Evolutionary conservation across 2,797 vertebrate species (phyloP).

Genomic region (Melanotaenia parkinsoni): DNA sequence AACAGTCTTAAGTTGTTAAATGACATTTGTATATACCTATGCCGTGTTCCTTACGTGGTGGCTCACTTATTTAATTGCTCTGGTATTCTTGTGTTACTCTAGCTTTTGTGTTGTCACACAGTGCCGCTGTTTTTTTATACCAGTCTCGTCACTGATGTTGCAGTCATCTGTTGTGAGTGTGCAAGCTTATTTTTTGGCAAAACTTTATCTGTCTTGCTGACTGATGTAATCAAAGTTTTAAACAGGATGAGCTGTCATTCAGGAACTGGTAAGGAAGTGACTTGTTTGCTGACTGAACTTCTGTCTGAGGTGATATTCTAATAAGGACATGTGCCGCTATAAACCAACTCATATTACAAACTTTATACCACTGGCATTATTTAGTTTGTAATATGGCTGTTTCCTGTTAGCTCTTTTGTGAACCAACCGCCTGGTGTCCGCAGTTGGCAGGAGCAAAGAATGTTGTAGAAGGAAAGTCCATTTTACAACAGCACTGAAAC

Average conservation of each 20-base stretch:
- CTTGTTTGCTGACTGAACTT: conserved; percentile 33
- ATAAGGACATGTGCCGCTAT: conserved; percentile 29
- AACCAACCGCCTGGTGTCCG: conserved; percentile 26
- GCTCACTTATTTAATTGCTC: neutral
- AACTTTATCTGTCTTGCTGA: conserved; percentile 26
- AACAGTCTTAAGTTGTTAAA: neutral
- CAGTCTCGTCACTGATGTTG: conserved; percentile 19
- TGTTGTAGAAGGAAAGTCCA: neutral
- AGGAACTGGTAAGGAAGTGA: conserved; percentile 15
- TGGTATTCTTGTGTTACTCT: neutral
- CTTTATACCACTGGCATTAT: conserved; percentile 41
- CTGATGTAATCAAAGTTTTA: conserved; percentile 26
- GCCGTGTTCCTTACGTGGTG: neutral
- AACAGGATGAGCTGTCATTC: conserved; percentile 15
- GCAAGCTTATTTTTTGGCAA: conserved; percentile 22
- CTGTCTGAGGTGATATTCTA: conserved; percentile 41
- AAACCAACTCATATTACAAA: conserved; percentile 31
- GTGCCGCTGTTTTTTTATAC: neutral
- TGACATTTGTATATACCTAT: neutral
- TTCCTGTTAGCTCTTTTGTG: conserved; percentile 39
- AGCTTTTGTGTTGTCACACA: conserved; percentile 15
- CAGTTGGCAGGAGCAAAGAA: neutral
- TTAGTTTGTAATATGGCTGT: conserved; percentile 32
- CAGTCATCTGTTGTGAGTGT: neutral
- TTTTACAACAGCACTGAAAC: conserved; percentile 13